These are phyloP conservation scores for Buphagus erythrorhynchus DNA, from an alignment of 2,797 vertebrate genomes.

Conservation along the genomic window DNA sequence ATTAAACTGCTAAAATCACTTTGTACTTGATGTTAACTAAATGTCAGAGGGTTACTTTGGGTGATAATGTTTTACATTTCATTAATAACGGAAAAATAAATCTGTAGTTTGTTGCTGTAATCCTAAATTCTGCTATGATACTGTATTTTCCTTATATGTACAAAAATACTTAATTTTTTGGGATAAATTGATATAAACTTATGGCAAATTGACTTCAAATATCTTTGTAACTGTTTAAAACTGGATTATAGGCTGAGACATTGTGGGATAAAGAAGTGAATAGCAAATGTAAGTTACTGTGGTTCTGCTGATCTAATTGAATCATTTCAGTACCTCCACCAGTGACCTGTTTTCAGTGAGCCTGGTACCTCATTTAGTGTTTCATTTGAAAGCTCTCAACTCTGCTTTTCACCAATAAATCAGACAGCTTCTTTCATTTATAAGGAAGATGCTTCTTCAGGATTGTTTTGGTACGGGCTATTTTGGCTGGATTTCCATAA, in stretches of 20 bases:
- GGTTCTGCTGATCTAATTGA: constrained; percentile 17
- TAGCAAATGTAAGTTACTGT: not conserved
- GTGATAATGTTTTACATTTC: not conserved
- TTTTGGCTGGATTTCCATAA: not conserved
- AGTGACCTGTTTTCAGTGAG: constrained; percentile 28
- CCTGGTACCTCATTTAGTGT: constrained; percentile 28
- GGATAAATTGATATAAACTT: not conserved
- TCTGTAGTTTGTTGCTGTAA: not conserved
- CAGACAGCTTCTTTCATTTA: not conserved
- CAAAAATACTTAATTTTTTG: not conserved
- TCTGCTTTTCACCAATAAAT: constrained; percentile 35
- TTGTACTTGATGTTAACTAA: not conserved
- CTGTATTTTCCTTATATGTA: not conserved
- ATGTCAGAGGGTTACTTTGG: not conserved
- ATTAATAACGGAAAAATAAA: not conserved
- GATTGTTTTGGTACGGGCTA: not conserved
- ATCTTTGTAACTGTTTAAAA: not conserved
- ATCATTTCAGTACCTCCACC: not conserved
- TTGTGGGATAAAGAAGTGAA: not conserved
- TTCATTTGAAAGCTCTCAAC: constrained; percentile 16
- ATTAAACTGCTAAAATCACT: not conserved
- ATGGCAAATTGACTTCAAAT: not conserved
- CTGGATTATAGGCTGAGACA: not conserved
- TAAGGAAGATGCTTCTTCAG: not conserved
- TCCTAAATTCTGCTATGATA: not conserved